These are phyloP conservation scores for Donacobius atricapilla DNA, from an alignment of 2,113 vertebrate genomes.

Conservation along the genomic window DNA sequence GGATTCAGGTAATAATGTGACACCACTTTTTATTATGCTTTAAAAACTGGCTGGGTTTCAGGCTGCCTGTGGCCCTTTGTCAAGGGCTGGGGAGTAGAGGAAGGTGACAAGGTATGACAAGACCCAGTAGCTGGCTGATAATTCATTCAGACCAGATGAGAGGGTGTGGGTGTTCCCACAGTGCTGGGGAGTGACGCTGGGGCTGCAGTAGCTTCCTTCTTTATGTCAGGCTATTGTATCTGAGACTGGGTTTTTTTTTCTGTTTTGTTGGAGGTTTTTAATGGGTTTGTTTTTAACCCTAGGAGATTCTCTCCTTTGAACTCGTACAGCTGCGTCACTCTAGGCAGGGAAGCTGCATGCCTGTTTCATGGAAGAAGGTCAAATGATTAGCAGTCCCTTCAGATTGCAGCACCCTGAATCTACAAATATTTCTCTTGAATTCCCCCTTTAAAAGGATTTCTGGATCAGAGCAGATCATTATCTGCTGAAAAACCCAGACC, in stretches of 20 bases:
- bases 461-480: conserved; percentile 11
- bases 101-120: not conserved
- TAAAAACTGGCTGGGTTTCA: not conserved
- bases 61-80: not conserved
- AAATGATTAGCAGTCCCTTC: conserved; percentile 9
- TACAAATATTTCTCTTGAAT: not conserved
- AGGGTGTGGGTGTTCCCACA: not conserved
- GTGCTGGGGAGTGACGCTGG: not conserved
- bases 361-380: not conserved
- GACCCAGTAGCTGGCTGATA: not conserved
- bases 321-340: not conserved
- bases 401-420: not conserved
- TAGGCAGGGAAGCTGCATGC: not conserved
- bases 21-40: not conserved
- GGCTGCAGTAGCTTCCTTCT: not conserved
- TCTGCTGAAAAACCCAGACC: not conserved
- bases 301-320: not conserved
- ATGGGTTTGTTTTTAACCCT: not conserved
- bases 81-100: not conserved
- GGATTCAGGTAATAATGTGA: conserved; percentile 53
- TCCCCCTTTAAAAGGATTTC: not conserved
- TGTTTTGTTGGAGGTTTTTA: not conserved
- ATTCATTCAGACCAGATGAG: not conserved
- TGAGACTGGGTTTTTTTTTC: not conserved
- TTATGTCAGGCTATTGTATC: not conserved